Percentiles rank a stretch among this genome's conserved stretches.
These are phyloP conservation scores for Champsocephalus esox DNA, from an alignment of 2,797 vertebrate genomes.

Conservation along the genomic window DNA sequence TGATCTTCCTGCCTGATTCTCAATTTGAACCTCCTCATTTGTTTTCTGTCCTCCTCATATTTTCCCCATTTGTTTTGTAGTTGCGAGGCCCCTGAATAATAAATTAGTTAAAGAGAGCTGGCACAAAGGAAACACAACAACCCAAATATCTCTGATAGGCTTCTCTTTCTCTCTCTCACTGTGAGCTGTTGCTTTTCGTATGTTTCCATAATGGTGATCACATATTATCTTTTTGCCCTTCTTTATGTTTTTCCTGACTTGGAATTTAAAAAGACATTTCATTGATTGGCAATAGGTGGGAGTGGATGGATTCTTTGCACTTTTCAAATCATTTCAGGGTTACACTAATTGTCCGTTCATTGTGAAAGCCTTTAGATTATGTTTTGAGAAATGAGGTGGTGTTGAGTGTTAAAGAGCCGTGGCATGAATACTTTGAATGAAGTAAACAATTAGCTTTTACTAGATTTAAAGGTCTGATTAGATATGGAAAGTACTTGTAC, in stretches of 20 bases:
- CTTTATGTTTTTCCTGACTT: constrained; percentile 21
- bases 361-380: background rate
- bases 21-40: constrained; percentile 51
- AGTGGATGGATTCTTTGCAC: constrained; percentile 13
- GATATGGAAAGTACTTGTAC: too few species aligned
- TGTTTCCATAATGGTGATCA: constrained; percentile 13
- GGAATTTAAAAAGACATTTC: constrained; percentile 15
- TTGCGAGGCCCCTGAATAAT: constrained; percentile 64
- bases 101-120: constrained; percentile 71
- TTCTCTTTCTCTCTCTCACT: background rate
- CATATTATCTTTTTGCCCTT: background rate
- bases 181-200: constrained; percentile 11
- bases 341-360: background rate
- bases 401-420: background rate
- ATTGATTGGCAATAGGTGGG: background rate
- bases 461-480: background rate
- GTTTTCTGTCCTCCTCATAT: constrained; percentile 26
- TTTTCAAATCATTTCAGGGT: constrained; percentile 41
- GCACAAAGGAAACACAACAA: constrained; percentile 41
- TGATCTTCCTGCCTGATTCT: constrained; percentile 27
- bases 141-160: constrained; percentile 36
- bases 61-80: constrained; percentile 36
- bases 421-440: background rate
- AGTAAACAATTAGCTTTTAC: background rate
- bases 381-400: background rate